Evolutionary conservation across 2,113 vertebrate species (phyloP).

Genomic region (Electrona antarctica): DNA sequence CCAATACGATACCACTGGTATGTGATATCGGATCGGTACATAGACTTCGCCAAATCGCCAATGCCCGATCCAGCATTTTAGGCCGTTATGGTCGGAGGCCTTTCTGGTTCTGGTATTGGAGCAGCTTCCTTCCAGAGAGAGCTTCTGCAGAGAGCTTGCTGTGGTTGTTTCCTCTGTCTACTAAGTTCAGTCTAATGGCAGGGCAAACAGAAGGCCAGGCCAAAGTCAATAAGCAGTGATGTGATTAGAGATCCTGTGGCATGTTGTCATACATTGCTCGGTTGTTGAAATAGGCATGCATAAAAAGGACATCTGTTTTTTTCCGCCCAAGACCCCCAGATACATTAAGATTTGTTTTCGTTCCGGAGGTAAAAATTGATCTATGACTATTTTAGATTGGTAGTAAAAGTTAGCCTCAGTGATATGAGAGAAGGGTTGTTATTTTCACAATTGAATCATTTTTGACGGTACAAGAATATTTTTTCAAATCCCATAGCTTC

Average conservation of each 20-base stretch:
- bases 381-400: conserved; percentile 10
- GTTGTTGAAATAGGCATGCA: conserved; percentile 24
- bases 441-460: conserved; percentile 5
- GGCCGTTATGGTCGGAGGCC: no score
- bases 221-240: conserved; percentile 41
- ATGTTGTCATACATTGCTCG: conserved; percentile 46
- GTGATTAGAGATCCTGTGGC: conserved; percentile 44
- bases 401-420: neutral
- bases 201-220: conserved; percentile 49
- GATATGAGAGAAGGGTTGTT: conserved; percentile 3
- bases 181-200: conserved; percentile 43
- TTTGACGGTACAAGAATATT: no score
- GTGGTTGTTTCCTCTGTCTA: neutral
- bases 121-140: no score
- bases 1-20: no score
- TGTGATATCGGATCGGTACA: no score
- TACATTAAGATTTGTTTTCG: conserved; percentile 1
- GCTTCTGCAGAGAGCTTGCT: neutral
- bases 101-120: no score
- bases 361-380: conserved; percentile 2
- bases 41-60: no score
- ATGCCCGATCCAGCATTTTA: no score
- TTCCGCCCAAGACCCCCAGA: neutral
- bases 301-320: conserved; percentile 14
- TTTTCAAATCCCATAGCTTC: neutral